Conservation (phyloP, 1,140 invertebrate species). For the Drosophila willistoni region DNA sequence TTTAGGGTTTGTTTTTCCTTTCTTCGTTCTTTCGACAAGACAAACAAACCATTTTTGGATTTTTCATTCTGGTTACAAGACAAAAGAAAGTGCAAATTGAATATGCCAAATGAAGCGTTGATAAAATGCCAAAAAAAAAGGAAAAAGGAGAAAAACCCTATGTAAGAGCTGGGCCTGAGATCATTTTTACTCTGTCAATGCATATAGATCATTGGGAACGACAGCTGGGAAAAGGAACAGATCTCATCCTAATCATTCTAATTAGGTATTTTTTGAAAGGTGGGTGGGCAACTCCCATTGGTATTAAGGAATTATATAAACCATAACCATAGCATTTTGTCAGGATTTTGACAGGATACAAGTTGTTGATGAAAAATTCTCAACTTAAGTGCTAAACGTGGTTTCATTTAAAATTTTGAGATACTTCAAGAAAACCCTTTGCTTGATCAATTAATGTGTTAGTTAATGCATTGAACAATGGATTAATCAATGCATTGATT, state of each 20-base stretch:
- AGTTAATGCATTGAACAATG: too few relatives aligned
- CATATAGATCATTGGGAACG: not conserved
- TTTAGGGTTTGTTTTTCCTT: constrained; percentile 74
- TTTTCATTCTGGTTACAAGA: constrained; percentile 36
- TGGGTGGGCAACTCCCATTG: not conserved
- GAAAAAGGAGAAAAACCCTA: constrained; percentile 11
- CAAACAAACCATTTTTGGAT: constrained; percentile 68
- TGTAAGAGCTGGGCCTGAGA: constrained; percentile 36
- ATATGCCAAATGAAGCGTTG: constrained; percentile 74
- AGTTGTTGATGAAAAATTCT: too few relatives aligned
- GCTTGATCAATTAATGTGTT: too few relatives aligned
- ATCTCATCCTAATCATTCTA: not conserved
- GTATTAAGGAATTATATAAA: too few relatives aligned
- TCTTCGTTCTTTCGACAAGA: constrained; percentile 66
- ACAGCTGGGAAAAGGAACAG: not conserved
- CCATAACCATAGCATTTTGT: too few relatives aligned
- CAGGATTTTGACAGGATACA: too few relatives aligned
- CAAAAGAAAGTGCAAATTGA: constrained; percentile 42
- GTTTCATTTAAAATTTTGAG: too few relatives aligned
- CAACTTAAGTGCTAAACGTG: too few relatives aligned
- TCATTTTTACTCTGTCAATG: not conserved
- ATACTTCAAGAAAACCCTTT: too few relatives aligned
- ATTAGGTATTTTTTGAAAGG: not conserved
- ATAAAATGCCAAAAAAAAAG: constrained; percentile 38
- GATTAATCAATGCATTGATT: too few relatives aligned